Percentiles rank a stretch among this genome's conserved stretches.
Conservation (phyloP, 2,888 invertebrate species). For the Lymantria dispar region DNA sequence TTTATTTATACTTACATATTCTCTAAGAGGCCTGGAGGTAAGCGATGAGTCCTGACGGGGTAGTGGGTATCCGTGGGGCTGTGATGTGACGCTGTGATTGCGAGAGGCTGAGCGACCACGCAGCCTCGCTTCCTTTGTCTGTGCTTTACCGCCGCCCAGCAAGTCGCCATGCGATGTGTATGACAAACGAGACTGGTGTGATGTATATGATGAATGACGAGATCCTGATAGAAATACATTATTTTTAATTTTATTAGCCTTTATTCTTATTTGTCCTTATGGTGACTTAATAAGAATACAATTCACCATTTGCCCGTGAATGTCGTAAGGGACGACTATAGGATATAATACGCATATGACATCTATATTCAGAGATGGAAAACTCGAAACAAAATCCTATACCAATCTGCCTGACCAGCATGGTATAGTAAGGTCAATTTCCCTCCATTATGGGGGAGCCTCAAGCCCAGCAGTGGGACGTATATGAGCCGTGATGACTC, state of each 20-base stretch:
- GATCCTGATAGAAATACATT: conserved; percentile 81
- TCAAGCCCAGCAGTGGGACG: no score
- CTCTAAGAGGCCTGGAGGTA: conserved; percentile 86
- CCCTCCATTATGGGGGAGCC: no score
- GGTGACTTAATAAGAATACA: no score
- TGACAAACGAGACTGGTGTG: conserved; percentile 95
- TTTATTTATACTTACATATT: conserved; percentile 84
- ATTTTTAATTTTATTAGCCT: neutral
- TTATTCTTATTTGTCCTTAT: no score
- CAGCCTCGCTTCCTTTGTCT: conserved; percentile 94
- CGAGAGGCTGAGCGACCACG: conserved; percentile 87
- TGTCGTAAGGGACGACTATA: no score
- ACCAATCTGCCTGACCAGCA: no score
- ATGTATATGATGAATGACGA: conserved; percentile 97
- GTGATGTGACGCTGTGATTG: conserved; percentile 85
- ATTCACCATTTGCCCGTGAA: no score
- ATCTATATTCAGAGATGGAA: no score
- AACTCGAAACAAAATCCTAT: no score
- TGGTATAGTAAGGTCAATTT: no score
- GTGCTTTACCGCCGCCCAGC: conserved; percentile 87
- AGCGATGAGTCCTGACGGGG: conserved; percentile 81
- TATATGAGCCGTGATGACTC: no score
- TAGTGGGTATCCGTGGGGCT: conserved; percentile 75
- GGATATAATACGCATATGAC: no score
- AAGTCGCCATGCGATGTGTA: conserved; percentile 97